phyloP scores from a whole-genome alignment of 2,113 vertebrate genomes.

The Dolichallabes microphthalmus region DNA sequence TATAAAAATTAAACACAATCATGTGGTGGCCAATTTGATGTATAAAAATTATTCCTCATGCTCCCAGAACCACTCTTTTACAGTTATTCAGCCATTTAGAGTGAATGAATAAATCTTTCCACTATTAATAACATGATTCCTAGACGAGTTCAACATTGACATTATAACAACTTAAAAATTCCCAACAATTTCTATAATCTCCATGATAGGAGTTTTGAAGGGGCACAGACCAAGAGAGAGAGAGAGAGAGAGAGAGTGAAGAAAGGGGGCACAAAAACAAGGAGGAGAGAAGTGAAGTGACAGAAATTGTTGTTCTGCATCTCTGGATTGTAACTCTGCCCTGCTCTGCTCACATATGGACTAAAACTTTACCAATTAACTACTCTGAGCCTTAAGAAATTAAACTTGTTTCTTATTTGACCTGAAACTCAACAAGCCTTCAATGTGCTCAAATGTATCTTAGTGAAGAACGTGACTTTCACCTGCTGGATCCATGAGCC shows the following conservation, averaged over 20 bases:
- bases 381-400: not conserved
- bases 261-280: not conserved
- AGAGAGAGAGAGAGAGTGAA: constrained; percentile 21
- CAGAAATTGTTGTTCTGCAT: not conserved
- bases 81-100: not conserved
- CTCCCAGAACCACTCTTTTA: too few species aligned
- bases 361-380: not conserved
- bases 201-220: not conserved
- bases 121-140: not conserved
- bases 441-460: constrained; percentile 73
- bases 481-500: constrained; percentile 71
- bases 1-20: too few species aligned
- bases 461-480: constrained; percentile 69
- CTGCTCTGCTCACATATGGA: not conserved
- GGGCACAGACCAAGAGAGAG: not conserved
- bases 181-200: not conserved
- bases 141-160: not conserved
- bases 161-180: not conserved
- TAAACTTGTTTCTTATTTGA: constrained; percentile 24
- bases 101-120: not conserved
- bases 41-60: too few species aligned
- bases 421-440: constrained; percentile 49
- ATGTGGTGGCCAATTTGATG: too few species aligned
- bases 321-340: constrained; percentile 1
- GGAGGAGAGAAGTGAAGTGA: not conserved